Evolutionary conservation across 2,113 vertebrate genomes (phyloP).

Genomic region (Charina bottae): DNA sequence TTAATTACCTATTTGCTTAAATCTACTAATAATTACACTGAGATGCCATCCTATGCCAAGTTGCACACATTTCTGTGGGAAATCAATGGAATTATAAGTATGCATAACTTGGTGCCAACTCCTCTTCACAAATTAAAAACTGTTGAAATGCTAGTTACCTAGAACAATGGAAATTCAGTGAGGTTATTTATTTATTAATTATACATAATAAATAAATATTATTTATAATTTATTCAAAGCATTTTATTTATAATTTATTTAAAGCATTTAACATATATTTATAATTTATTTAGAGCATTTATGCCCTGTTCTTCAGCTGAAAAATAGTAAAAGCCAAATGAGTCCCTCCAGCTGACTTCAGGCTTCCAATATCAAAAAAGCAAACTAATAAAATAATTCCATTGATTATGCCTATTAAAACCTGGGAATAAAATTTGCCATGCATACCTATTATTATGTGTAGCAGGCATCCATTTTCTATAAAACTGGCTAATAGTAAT

Average conservation of each 20-base stretch:
- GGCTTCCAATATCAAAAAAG: neutral
- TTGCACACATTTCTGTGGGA: neutral
- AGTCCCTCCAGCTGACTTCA: neutral
- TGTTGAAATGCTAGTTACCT: neutral
- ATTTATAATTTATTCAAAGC: neutral
- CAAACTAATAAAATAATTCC: neutral
- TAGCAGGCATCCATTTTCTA: neutral
- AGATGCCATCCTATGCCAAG: neutral
- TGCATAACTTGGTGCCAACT: neutral
- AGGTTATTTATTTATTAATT: neutral
- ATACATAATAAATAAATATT: neutral
- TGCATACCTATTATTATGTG: neutral
- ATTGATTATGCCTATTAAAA: neutral
- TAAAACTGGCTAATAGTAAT: neutral
- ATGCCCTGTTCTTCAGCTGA: neutral
- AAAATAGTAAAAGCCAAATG: neutral
- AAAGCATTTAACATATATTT: neutral
- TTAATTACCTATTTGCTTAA: constrained; percentile 10
- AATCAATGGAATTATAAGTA: constrained; percentile 9
- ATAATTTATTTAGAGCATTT: neutral
- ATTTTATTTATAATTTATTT: neutral
- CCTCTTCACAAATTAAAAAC: neutral
- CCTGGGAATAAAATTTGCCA: neutral
- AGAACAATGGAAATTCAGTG: neutral
- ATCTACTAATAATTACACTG: constrained; percentile 4